A percentile compares a stretch with the other conserved stretches of the same genome.
Conservation (phyloP, 2,113 vertebrate species). For the Campylomormyrus numenius region DNA sequence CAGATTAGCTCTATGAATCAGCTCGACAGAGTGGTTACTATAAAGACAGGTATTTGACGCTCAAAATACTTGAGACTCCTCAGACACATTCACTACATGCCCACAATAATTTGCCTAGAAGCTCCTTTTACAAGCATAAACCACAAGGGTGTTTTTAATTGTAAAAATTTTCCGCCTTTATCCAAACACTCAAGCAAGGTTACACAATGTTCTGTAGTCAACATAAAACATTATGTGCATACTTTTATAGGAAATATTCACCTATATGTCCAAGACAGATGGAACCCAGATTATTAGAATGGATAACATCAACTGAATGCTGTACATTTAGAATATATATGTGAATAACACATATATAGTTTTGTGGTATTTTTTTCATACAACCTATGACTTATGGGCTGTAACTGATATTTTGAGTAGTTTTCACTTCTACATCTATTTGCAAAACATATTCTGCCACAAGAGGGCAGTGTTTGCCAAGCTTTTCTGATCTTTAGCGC, state of each 20-base stretch:
- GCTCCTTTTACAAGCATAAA: not conserved
- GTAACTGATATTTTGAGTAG: not conserved
- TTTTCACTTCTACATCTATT: not conserved
- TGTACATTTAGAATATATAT: not conserved
- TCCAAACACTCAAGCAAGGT: not conserved
- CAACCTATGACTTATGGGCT: not conserved
- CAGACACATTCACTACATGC: not conserved
- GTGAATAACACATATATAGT: not conserved
- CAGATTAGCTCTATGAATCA: not conserved
- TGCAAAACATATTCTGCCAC: conserved; percentile 1
- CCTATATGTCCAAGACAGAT: not conserved
- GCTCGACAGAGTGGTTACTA: not conserved
- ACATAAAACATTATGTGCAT: not conserved
- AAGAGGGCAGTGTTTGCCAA: not conserved
- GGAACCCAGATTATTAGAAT: not conserved
- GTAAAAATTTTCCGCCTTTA: not conserved
- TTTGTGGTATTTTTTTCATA: not conserved
- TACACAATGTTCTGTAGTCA: not conserved
- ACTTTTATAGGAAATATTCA: not conserved
- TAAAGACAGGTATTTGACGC: not conserved
- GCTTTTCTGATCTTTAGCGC: not conserved
- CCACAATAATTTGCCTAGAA: not conserved
- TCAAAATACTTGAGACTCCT: not conserved
- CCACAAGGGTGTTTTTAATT: not conserved
- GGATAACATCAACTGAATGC: not conserved